Conservation (phyloP, 2,797 vertebrate genomes). For the Sylvia borin region DNA sequence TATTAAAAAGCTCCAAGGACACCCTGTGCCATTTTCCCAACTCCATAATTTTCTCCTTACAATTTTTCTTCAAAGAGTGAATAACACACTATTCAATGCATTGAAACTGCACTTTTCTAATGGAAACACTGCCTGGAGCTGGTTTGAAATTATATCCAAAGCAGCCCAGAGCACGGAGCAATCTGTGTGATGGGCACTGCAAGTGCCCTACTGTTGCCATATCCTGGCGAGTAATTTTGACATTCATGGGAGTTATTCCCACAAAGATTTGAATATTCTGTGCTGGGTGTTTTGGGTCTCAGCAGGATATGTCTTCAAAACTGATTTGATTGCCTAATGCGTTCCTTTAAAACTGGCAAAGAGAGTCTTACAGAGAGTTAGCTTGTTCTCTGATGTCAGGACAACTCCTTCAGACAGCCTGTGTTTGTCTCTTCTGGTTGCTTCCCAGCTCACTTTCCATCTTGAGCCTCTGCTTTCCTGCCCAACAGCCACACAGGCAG, state of each 20-base stretch:
- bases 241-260: background rate
- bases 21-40: background rate
- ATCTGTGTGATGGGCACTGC: background rate
- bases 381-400: background rate
- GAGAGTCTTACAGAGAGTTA: background rate
- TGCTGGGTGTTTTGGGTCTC: background rate
- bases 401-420: background rate
- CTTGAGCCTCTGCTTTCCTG: background rate
- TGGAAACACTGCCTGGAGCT: background rate
- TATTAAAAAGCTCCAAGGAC: background rate
- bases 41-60: conserved; percentile 14
- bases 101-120: conserved; percentile 2
- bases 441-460: background rate
- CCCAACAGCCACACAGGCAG: background rate
- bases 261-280: background rate
- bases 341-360: background rate
- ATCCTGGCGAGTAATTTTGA: background rate
- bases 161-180: background rate
- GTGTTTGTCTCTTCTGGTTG: background rate
- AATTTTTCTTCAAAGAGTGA: conserved; percentile 20
- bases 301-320: background rate
- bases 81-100: background rate
- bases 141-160: background rate
- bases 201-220: rapidly evolving
- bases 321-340: background rate